These are phyloP conservation scores for Dryobotodes eremita DNA, from an alignment of 2,888 invertebrate species.

Conservation along the genomic window DNA sequence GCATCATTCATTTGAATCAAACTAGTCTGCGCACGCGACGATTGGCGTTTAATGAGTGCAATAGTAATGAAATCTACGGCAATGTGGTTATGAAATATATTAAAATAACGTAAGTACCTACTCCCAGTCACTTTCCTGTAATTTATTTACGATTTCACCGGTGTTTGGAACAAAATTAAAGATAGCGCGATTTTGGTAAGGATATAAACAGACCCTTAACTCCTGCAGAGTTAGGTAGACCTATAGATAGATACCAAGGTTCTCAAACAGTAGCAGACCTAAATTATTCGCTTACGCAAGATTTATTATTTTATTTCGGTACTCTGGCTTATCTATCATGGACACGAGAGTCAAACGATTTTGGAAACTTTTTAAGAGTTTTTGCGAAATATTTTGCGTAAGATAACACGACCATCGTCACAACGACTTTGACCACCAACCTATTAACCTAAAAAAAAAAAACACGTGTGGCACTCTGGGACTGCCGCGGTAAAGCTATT, in stretches of 20 bases:
- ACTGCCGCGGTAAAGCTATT: too few species aligned
- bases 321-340: neutral
- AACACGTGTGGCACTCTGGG: too few species aligned
- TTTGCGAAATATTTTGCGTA: neutral
- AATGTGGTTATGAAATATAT: neutral
- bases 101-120: neutral
- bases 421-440: neutral
- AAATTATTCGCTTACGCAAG: neutral
- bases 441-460: neutral
- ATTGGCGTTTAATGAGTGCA: slow-evolving; percentile 34
- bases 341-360: too few species aligned
- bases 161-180: neutral
- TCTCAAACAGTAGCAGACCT: neutral
- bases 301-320: neutral
- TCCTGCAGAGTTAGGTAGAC: neutral
- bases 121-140: neutral
- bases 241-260: neutral
- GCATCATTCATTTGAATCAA: slow-evolving; percentile 48
- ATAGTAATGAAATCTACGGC: slow-evolving; percentile 13
- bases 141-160: neutral
- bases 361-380: neutral
- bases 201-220: neutral
- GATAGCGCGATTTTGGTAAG: too few species aligned
- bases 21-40: slow-evolving; percentile 41
- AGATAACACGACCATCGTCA: neutral